Conservation (phyloP, 2,888 invertebrate species). For the Diarsia mendica region DNA sequence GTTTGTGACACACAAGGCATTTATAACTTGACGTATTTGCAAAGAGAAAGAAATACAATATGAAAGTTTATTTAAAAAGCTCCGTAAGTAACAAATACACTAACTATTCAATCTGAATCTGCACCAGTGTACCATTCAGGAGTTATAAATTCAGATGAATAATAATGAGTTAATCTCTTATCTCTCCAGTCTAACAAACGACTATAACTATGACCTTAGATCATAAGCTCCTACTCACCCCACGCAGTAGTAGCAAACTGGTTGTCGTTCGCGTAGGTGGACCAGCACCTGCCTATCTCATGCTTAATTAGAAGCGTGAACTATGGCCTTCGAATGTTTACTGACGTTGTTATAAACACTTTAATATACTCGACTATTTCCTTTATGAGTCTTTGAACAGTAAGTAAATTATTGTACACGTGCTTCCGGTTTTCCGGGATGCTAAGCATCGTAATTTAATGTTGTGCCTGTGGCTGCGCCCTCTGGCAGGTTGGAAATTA, state of each 20-base stretch:
- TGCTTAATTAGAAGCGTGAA: constrained; percentile 45
- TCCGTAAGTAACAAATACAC: no score
- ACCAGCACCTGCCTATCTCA: constrained; percentile 34
- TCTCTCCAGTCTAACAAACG: not conserved
- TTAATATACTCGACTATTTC: constrained; percentile 15
- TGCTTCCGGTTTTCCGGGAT: constrained; percentile 1
- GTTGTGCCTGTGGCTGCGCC: not conserved
- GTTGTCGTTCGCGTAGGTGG: constrained; percentile 42
- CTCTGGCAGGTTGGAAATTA: not conserved
- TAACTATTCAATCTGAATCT: no score
- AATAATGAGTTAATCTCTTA: not conserved
- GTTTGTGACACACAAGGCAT: not conserved
- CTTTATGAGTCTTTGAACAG: constrained; percentile 9
- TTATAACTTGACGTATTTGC: not conserved
- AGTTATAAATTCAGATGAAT: not conserved
- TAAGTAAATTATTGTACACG: not conserved
- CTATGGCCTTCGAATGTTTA: constrained; percentile 52
- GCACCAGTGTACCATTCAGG: no score
- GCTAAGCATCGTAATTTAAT: not conserved
- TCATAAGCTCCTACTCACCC: constrained; percentile 31
- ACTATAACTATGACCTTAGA: constrained; percentile 35
- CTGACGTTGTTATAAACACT: constrained; percentile 4
- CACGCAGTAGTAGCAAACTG: constrained; percentile 46
- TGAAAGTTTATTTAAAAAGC: no score
- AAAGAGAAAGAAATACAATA: not conserved